Evolutionary conservation across 2,888 invertebrate genomes (phyloP), one percentile per base, ranked within the genome.

Genomic region (Volucella bombylans): DNA sequence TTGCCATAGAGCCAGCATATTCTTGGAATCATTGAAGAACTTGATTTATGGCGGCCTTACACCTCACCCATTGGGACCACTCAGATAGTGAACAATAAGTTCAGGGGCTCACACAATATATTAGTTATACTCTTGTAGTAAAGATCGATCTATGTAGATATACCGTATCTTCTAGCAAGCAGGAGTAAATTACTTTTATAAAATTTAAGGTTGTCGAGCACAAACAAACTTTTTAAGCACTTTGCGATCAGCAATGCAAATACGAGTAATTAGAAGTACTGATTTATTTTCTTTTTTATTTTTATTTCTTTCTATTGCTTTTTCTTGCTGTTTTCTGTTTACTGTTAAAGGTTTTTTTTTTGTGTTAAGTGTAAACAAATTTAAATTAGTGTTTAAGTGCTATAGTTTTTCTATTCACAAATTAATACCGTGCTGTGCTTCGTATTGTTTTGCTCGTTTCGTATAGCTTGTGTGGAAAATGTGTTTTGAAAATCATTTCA

Each of bases 381-480:
- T 15, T 2, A 23, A 14, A 6, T 54, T 4, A 38, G 41, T 49
- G 71, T 61, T 47, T 45, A 39, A 23, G 18, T 47, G 14, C 10
- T 23, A 0, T 39, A 6, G n/a, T 61, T 12, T 43, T 50, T 43
- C 57, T 38, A 50, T 14, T 39, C 23, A 12, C 12, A 23, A 59
- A n/a, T 41, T 49, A 39, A n/a, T 23, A 11, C 15, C 61, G 41
- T 59, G 14, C 15, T 67, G 41, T 59, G 50, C 8, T 39, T 8
- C 14, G 11, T 55, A 14, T n/a, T 55, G 14, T 6, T 31, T 23
- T 38, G n/a, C 6, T n/a, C 23, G 14, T 45, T 43, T 15, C 18
- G n/a, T 68, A 39, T 76, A 14, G n/a, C 52, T 61, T 76, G 59
- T 76, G 50, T 76, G 73, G 15, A 54, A 54, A 54, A 14, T 55